Evolutionary conservation across 2,113 vertebrate genomes (phyloP).

Genomic region (Bubo scandiacus): DNA sequence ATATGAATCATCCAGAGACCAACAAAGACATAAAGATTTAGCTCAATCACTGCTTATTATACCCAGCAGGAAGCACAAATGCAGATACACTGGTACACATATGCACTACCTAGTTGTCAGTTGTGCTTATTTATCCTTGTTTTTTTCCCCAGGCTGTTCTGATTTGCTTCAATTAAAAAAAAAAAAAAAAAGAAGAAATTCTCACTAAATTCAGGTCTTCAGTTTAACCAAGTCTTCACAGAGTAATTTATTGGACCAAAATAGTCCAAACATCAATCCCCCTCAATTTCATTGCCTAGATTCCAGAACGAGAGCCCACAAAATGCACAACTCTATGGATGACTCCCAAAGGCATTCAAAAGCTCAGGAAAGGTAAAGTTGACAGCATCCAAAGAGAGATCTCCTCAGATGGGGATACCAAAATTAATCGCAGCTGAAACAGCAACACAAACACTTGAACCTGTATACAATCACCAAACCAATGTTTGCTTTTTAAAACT

Average conservation of each 20-base stretch:
- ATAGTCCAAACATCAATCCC: neutral
- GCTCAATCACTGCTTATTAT: neutral
- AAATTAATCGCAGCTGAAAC: neutral
- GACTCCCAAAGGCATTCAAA: neutral
- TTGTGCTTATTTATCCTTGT: neutral
- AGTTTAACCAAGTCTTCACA: neutral
- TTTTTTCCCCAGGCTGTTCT: neutral
- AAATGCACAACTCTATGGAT: accelerated
- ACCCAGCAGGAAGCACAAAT: neutral
- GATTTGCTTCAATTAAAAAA: neutral
- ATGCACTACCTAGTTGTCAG: neutral
- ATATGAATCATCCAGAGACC: neutral
- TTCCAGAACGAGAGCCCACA: neutral
- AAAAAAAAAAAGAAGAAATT: neutral
- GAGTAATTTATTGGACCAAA: neutral
- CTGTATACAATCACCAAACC: neutral
- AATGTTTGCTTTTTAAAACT: neutral
- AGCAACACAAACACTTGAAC: neutral
- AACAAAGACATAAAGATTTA: neutral
- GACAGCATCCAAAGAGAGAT: neutral
- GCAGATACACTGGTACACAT: accelerated
- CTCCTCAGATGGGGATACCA: neutral
- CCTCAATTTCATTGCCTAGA: neutral
- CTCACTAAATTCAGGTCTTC: neutral
- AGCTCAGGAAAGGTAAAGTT: neutral